These are phyloP conservation scores for Morbakka virulenta DNA, from an alignment of 30 jellyfish, hydroid and myxozoan genomes.

Conservation along the genomic window DNA sequence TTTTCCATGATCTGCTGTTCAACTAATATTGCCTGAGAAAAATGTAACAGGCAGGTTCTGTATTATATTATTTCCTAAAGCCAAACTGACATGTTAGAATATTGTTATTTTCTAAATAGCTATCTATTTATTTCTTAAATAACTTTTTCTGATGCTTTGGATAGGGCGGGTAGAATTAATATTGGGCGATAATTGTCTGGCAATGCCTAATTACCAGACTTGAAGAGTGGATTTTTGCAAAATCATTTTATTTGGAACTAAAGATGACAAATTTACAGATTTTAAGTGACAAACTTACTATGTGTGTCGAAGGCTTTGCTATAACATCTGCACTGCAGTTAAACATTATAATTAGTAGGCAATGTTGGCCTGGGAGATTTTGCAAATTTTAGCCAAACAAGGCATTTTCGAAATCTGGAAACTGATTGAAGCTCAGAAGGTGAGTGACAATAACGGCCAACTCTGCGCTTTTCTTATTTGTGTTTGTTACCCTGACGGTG, in stretches of 20 bases:
- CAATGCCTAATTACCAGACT: neutral
- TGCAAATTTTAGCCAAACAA: too few relatives aligned
- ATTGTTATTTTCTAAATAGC: neutral
- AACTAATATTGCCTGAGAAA: neutral
- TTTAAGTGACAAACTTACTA: neutral
- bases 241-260: neutral
- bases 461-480: too few relatives aligned
- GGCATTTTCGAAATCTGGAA: too few relatives aligned
- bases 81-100: neutral
- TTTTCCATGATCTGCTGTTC: neutral
- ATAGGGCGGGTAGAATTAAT: neutral
- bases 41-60: neutral
- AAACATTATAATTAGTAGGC: too few relatives aligned
- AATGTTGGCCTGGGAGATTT: too few relatives aligned
- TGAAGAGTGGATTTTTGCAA: neutral
- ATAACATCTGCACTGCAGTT: too few relatives aligned
- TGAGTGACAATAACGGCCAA: too few relatives aligned
- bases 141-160: neutral
- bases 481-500: too few relatives aligned
- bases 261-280: too few relatives aligned
- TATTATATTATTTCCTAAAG: neutral
- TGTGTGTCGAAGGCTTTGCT: too few relatives aligned
- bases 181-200: neutral
- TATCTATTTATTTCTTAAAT: too few relatives aligned
- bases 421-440: too few relatives aligned